Evolutionary conservation across 1,140 invertebrate species (phyloP).

Genomic region (Zaprionus vittiger): DNA sequence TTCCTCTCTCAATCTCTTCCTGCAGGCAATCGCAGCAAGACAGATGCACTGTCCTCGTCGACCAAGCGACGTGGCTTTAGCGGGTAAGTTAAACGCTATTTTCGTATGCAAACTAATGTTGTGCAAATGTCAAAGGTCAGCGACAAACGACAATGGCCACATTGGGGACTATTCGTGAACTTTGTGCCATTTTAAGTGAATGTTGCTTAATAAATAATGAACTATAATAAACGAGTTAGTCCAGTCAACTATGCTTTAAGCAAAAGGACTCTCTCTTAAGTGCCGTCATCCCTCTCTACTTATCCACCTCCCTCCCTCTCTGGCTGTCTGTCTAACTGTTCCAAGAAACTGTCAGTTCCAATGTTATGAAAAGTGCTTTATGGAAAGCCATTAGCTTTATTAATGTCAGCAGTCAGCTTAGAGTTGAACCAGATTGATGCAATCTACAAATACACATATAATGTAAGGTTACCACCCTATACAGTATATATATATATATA

Average conservation of each 20-base stretch:
- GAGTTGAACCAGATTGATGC: neutral
- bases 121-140: conserved; percentile 1
- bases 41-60: conserved; percentile 85
- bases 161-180: conserved; percentile 17
- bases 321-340: neutral
- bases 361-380: conserved; percentile 14
- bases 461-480: neutral
- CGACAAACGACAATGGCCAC: neutral
- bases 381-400: conserved; percentile 11
- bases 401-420: conserved; percentile 6
- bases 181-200: conserved; percentile 35
- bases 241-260: conserved; percentile 19
- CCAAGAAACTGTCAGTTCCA: neutral
- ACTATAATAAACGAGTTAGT: conserved; percentile 26
- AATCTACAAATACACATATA: neutral
- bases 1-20: neutral
- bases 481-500: neutral
- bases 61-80: conserved; percentile 91
- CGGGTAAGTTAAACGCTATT: conserved; percentile 87
- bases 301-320: neutral
- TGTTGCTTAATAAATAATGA: conserved; percentile 38
- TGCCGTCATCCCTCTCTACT: neutral
- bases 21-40: conserved; percentile 75
- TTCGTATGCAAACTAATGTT: conserved; percentile 27
- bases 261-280: conserved; percentile 2